Percentiles rank a stretch among this genome's conserved stretches.
Conservation (phyloP, 2,113 vertebrate species). For the Tinamus guttatus region DNA sequence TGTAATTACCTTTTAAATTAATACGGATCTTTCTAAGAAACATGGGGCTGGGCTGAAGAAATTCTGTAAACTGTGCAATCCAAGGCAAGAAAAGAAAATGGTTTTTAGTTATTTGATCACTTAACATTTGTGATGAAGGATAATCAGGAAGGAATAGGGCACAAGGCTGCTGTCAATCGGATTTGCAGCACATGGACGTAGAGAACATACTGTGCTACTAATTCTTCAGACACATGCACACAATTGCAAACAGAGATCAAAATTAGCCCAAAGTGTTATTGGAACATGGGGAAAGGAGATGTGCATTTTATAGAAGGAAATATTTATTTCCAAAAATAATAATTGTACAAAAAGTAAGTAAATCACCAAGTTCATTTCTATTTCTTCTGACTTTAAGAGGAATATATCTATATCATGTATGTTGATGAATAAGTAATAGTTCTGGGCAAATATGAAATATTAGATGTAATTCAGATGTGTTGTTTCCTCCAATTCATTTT, state of each 20-base stretch:
- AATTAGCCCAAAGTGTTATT: conserved; percentile 36
- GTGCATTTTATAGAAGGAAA: conserved; percentile 7
- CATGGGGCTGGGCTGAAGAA: not conserved
- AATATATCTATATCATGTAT: not conserved
- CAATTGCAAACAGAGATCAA: conserved; percentile 20
- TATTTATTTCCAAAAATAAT: conserved; percentile 8
- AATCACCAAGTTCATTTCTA: not conserved
- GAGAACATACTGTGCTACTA: conserved; percentile 31
- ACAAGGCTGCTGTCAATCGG: not conserved
- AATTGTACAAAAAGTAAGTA: not conserved
- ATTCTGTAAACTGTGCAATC: not conserved
- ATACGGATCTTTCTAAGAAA: not conserved
- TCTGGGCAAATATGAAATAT: not conserved
- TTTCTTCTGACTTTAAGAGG: not conserved
- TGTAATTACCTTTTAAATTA: not conserved
- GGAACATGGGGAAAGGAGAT: not conserved
- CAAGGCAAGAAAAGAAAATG: not conserved
- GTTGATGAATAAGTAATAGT: not conserved
- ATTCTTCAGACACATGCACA: not conserved
- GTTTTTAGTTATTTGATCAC: not conserved
- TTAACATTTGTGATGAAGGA: conserved; percentile 18
- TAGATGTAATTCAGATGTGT: not conserved
- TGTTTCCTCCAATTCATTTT: not conserved
- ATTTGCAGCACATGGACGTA: conserved; percentile 13
- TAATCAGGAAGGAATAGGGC: not conserved